Conservation (phyloP, 2,888 invertebrate species). For the Eupeodes latifasciatus region DNA sequence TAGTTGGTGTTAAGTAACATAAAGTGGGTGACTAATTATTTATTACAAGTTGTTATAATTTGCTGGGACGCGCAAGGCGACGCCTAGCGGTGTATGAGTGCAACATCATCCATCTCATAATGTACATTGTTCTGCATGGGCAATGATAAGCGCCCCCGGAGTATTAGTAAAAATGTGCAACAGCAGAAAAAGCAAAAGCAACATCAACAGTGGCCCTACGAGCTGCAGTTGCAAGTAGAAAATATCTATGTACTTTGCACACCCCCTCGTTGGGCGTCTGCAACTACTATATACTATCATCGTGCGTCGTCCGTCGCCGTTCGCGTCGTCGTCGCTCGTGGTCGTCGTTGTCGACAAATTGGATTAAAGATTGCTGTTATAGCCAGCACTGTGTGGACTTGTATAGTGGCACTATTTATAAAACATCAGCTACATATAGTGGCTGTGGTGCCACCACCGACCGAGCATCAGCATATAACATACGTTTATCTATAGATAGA, state of each 20-base stretch:
- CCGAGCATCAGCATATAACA: constrained; percentile 8
- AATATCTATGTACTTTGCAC: not conserved
- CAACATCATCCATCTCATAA: constrained; percentile 51
- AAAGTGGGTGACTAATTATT: constrained; percentile 75
- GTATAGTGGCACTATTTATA: constrained; percentile 17
- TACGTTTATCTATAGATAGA: constrained; percentile 24
- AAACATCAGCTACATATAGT: not conserved
- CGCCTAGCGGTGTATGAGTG: constrained; percentile 56
- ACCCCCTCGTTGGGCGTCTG: constrained; percentile 54
- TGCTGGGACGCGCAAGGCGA: constrained; percentile 24
- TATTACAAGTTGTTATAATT: constrained; percentile 50
- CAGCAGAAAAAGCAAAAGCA: not conserved
- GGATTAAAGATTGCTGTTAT: constrained; percentile 68
- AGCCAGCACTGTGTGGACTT: constrained; percentile 5
- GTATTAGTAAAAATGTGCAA: constrained; percentile 52
- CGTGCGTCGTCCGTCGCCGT: constrained; percentile 43
- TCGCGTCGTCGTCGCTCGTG: not conserved
- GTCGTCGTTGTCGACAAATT: constrained; percentile 64
- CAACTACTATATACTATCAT: constrained; percentile 2
- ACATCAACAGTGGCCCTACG: constrained; percentile 60
- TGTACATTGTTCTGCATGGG: constrained; percentile 72
- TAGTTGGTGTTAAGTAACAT: constrained; percentile 29
- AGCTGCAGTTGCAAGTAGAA: constrained; percentile 23
- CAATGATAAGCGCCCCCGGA: constrained; percentile 73
- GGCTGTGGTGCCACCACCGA: constrained; percentile 2